Evolutionary conservation across 2,797 vertebrate genomes (phyloP).

Genomic region (Zenarchopterus dispar): DNA sequence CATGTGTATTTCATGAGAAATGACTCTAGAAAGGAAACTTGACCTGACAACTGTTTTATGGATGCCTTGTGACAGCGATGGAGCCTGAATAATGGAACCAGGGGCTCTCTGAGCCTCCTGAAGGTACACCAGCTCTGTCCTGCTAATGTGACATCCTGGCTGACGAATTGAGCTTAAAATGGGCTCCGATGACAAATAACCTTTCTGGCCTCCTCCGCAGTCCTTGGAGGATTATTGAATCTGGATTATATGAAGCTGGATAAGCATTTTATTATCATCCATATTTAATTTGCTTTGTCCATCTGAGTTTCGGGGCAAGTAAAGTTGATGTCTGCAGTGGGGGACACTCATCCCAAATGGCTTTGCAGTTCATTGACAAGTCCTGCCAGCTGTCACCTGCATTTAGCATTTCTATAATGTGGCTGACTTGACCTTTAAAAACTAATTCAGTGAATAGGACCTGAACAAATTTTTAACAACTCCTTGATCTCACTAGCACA

Average conservation of each 20-base stretch:
- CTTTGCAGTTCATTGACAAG: constrained; percentile 28
- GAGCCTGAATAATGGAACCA: constrained; percentile 44
- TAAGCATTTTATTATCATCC: constrained; percentile 24
- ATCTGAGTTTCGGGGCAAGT: constrained; percentile 33
- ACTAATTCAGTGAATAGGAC: constrained; percentile 6
- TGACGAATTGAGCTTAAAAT: constrained; percentile 16
- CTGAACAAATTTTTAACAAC: constrained; percentile 7
- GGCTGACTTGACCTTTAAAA: constrained; percentile 16
- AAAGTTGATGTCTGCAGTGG: constrained; percentile 14
- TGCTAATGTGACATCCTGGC: constrained; percentile 37
- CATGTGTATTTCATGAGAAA: constrained; percentile 50
- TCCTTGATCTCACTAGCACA: neutral
- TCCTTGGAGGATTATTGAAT: constrained; percentile 31
- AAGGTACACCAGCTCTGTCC: constrained; percentile 56
- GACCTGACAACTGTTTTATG: constrained; percentile 37
- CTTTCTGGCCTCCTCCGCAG: neutral
- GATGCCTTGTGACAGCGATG: constrained; percentile 55
- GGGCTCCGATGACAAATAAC: constrained; percentile 30
- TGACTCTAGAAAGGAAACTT: constrained; percentile 64
- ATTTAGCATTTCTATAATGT: constrained; percentile 30
- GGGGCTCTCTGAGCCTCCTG: constrained; percentile 51
- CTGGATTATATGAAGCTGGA: constrained; percentile 17
- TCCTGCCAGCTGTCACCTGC: constrained; percentile 25
- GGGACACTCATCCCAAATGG: constrained; percentile 15
- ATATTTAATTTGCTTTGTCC: constrained; percentile 45